A percentile compares a stretch with the other conserved stretches of the same genome.
phyloP scores from a whole-genome alignment of 2,113 vertebrate species.

The Sander vitreus region DNA sequence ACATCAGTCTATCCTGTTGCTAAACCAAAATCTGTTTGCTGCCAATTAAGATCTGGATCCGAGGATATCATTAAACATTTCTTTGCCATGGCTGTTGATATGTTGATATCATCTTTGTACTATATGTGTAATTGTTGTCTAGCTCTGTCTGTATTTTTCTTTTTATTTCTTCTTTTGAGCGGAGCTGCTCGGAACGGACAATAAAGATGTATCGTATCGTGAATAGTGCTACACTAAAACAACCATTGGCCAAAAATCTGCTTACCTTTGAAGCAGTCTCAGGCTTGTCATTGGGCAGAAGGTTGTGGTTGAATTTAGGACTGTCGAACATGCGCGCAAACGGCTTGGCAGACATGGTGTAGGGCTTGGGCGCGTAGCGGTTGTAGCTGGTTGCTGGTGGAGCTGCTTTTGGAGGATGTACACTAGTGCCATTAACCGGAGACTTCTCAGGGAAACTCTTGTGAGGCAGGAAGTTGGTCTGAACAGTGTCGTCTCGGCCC shows the following conservation, averaged over 20 bases:
- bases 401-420: slow-evolving; percentile 83
- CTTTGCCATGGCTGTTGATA: no score
- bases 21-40: no score
- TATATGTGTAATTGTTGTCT: no score
- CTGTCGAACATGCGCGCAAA: slow-evolving; percentile 98
- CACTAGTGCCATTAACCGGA: slow-evolving; percentile 86
- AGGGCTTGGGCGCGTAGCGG: slow-evolving; percentile 90
- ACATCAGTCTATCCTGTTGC: no score
- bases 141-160: no score
- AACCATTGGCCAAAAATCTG: neutral
- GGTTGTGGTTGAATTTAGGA: slow-evolving; percentile 98
- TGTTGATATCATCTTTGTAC: no score
- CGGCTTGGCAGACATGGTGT: slow-evolving; percentile 88
- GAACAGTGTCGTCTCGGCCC: slow-evolving; percentile 89
- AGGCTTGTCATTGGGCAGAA: slow-evolving; percentile 93
- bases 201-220: no score
- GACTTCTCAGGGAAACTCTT: slow-evolving; percentile 91
- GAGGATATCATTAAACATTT: no score
- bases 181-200: no score
- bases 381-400: slow-evolving; percentile 84
- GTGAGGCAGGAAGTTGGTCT: slow-evolving; percentile 90
- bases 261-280: slow-evolving; percentile 85
- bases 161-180: no score
- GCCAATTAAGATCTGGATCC: no score
- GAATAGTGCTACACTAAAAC: no score